Percentiles rank a stretch among this genome's conserved stretches.
phyloP scores from a whole-genome alignment of 2,113 vertebrate genomes.

The Rhineura floridana region DNA sequence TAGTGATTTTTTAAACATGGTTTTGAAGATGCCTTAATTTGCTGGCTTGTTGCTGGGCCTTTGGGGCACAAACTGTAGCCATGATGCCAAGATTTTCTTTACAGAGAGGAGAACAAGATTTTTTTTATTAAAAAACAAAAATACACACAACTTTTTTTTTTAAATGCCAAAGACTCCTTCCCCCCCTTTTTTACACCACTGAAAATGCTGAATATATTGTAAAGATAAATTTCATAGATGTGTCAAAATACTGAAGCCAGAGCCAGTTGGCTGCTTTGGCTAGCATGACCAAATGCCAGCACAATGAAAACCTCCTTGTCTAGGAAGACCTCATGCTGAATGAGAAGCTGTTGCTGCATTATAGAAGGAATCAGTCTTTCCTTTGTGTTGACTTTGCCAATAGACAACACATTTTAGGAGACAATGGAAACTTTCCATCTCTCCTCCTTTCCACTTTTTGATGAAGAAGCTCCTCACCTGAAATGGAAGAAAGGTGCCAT shows the following conservation, averaged over 20 bases:
- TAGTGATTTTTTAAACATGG: background rate
- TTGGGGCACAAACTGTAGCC: constrained; percentile 11
- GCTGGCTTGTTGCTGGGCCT: constrained; percentile 1
- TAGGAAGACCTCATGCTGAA: constrained; percentile 73
- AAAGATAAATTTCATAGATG: constrained; percentile 53
- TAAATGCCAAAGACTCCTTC: constrained; percentile 10
- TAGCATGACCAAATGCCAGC: constrained; percentile 64
- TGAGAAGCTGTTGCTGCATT: constrained; percentile 67
- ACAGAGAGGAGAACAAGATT: background rate
- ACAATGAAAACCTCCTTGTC: constrained; percentile 59
- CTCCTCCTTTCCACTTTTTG: background rate
- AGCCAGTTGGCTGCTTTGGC: constrained; percentile 67
- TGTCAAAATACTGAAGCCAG: constrained; percentile 51
- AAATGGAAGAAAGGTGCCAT: background rate
- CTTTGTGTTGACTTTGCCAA: constrained; percentile 35
- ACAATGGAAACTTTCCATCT: background rate
- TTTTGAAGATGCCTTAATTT: constrained; percentile 1
- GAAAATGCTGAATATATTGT: constrained; percentile 23
- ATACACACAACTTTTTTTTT: background rate
- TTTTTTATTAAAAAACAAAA: background rate
- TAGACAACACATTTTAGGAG: constrained; percentile 44
- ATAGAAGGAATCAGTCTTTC: constrained; percentile 48
- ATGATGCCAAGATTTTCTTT: constrained; percentile 23
- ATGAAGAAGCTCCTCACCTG: constrained; percentile 15
- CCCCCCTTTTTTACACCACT: background rate